Conservation (phyloP, 2,888 invertebrate genomes). For the Escarpia spicata region DNA sequence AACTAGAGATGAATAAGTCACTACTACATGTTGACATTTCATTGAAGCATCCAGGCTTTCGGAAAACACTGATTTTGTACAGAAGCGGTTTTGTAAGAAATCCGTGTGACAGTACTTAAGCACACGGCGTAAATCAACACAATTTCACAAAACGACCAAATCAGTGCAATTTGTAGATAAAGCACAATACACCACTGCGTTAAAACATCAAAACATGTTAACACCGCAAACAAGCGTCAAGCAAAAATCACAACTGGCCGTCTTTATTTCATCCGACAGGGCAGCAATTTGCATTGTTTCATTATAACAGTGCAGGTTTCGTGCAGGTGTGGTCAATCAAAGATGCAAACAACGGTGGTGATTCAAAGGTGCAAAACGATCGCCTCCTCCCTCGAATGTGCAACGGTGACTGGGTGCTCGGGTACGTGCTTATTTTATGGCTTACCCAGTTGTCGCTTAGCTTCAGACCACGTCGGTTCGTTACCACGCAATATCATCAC, state of each 20-base stretch:
- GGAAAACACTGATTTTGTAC: too few relatives aligned
- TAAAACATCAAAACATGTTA: neutral
- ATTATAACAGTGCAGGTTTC: neutral
- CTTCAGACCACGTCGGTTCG: constrained; percentile 87
- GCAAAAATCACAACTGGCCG: neutral
- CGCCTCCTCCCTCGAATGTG: neutral
- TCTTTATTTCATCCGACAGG: neutral
- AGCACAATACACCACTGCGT: neutral
- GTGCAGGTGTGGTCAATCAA: neutral
- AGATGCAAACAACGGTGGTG: neutral
- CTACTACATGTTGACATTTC: too few relatives aligned
- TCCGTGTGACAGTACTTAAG: too few relatives aligned
- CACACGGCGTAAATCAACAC: too few relatives aligned
- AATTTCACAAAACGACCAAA: too few relatives aligned
- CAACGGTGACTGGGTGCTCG: neutral
- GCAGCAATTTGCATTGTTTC: neutral
- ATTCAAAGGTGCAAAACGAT: neutral
- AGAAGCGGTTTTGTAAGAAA: too few relatives aligned
- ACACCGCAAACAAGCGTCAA: neutral
- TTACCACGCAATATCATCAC: constrained; percentile 83
- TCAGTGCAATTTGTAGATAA: neutral
- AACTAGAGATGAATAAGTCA: too few relatives aligned
- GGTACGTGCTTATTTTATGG: neutral
- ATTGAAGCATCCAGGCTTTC: too few relatives aligned
- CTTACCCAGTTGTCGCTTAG: constrained; percentile 82